phyloP scores from a whole-genome alignment of 2,888 invertebrate genomes.

The Noctuana brunneofusca region DNA sequence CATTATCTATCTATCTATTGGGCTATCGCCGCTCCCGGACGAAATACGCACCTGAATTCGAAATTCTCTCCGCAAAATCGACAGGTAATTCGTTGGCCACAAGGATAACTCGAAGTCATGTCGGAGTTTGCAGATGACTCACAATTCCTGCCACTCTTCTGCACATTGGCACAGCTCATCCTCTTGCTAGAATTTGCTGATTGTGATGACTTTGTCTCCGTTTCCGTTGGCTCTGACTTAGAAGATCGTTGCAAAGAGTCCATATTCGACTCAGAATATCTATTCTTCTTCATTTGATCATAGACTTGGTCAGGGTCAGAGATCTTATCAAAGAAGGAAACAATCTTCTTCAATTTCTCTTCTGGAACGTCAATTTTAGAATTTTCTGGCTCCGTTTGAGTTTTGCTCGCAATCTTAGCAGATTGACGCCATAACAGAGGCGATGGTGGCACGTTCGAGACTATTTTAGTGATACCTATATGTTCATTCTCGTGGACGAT shows the following conservation, averaged over 20 bases:
- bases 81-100: conserved; percentile 47
- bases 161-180: conserved; percentile 54
- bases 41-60: conserved; percentile 50
- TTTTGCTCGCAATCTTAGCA: conserved; percentile 51
- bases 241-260: conserved; percentile 42
- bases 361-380: conserved; percentile 51
- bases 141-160: conserved; percentile 39
- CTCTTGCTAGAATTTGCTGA: conserved; percentile 24
- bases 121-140: conserved; percentile 44
- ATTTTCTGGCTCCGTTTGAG: conserved; percentile 63
- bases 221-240: conserved; percentile 21
- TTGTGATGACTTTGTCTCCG: conserved; percentile 29
- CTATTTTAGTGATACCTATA: conserved; percentile 60
- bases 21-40: no score
- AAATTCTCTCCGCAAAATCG: conserved; percentile 63
- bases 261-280: conserved; percentile 53
- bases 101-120: conserved; percentile 40
- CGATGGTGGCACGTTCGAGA: conserved; percentile 37
- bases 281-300: conserved; percentile 53
- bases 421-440: conserved; percentile 42
- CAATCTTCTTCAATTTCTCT: conserved; percentile 71
- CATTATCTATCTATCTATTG: no score
- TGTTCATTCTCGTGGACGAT: conserved; percentile 67
- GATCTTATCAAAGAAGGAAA: conserved; percentile 73
- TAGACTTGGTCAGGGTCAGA: conserved; percentile 55